Evolutionary conservation across 2,888 invertebrate genomes (phyloP).

Genomic region (Theristus sp.): DNA sequence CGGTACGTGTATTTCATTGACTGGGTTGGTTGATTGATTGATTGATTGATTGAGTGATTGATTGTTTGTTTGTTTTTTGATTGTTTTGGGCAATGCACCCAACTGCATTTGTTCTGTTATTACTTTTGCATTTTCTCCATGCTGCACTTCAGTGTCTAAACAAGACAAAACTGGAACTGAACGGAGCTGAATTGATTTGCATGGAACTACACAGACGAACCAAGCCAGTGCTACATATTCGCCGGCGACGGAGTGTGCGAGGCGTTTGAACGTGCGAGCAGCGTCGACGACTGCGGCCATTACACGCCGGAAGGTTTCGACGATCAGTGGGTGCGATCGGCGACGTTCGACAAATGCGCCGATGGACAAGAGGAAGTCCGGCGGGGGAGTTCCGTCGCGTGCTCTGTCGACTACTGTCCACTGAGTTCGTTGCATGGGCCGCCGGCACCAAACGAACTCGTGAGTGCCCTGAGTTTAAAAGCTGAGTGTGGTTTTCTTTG

Average conservation of each 20-base stretch:
- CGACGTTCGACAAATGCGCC: neutral
- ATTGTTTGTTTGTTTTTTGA: neutral
- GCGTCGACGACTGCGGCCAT: constrained; percentile 4
- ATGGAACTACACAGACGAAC: neutral
- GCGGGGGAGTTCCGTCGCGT: too few relatives aligned
- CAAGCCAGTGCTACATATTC: constrained; percentile 1
- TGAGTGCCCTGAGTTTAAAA: too few relatives aligned
- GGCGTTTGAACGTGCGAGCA: neutral
- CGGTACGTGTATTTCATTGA: too few relatives aligned
- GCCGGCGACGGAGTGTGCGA: constrained; percentile 2
- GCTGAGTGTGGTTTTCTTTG: too few relatives aligned
- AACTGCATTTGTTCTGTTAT: too few relatives aligned
- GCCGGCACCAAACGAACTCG: neutral
- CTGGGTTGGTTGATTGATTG: too few relatives aligned
- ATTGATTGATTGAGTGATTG: neutral
- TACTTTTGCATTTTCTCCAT: too few relatives aligned
- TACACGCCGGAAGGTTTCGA: constrained; percentile 1
- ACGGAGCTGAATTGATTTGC: neutral
- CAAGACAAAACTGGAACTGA: too few relatives aligned
- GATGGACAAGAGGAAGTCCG: too few relatives aligned
- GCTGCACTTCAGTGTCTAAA: too few relatives aligned
- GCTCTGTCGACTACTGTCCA: neutral
- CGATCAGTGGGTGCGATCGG: neutral
- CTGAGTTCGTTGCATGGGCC: neutral
- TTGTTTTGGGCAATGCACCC: neutral